Evolutionary conservation across 2,113 vertebrate species (phyloP).

Genomic region (Calypte anna): DNA sequence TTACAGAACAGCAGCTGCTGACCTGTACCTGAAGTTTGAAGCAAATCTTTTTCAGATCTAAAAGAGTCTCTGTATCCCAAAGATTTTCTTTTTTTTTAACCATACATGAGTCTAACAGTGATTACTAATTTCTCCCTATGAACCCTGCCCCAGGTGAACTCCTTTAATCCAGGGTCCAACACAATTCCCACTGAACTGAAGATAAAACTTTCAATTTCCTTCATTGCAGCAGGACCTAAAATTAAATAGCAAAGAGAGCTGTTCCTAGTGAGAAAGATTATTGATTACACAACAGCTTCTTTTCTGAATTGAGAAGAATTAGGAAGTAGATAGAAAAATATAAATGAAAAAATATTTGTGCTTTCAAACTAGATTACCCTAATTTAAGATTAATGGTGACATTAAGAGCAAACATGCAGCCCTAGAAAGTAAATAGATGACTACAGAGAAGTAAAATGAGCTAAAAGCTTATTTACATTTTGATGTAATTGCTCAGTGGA

Average conservation of each 20-base stretch:
- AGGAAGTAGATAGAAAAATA: not conserved
- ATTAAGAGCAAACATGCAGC: not conserved
- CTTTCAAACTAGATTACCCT: conserved; percentile 21
- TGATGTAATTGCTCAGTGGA: conserved; percentile 35
- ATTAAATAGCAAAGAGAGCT: not conserved
- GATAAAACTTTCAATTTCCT: not conserved
- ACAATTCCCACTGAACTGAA: not conserved
- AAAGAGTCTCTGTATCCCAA: not conserved
- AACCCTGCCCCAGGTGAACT: not conserved
- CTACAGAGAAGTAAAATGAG: conserved; percentile 2
- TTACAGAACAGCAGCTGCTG: not conserved
- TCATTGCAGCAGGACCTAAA: not conserved
- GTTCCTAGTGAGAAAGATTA: not conserved
- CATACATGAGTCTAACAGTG: not conserved
- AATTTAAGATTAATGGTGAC: conserved; percentile 13
- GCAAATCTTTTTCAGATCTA: not conserved
- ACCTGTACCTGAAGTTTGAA: not conserved
- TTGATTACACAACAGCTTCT: not conserved
- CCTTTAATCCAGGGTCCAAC: not conserved
- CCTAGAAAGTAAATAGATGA: conserved; percentile 34
- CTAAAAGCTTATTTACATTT: conserved; percentile 8
- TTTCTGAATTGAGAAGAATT: not conserved
- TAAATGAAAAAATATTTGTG: not conserved
- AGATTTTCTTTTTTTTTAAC: not conserved
- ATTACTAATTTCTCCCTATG: not conserved